Base-by-base conservation (phyloP, 1,140 invertebrate genomes). In the Danaus melanippus region DNA sequence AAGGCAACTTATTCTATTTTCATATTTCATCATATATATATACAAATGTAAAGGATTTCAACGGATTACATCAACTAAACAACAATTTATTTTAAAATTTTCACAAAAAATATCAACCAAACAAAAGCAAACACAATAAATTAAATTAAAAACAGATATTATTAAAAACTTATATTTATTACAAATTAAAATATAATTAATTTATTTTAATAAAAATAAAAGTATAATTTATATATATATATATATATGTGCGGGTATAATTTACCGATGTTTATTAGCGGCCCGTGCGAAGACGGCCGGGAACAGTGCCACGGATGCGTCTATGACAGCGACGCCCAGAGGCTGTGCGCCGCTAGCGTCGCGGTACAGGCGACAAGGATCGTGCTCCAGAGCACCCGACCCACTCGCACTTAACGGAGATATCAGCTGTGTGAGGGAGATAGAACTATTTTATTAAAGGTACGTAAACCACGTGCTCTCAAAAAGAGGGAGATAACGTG, bases 311-410 rank as follows among this genome's bases (percentile, higher is more conserved):
- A 99, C 96, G 2, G 97, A 95, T 62, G 95, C 92, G 84, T 99
- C 97, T 53, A 99, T 98, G 7, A 99, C 97, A 12, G 97, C 95
- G 9, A 99, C 96, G n/a, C 97, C 96, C 4, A 99, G 87, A 0
- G 98, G 98, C 50, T 98, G 88, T 8, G 98, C 97, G 48, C 96
- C 96, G 0, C 80, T 75, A 54, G 91, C 78, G 58, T 90, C 89
- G 45, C 93, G 90, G 84, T 97, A 99, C 17, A 99, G 86, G 69
- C 93, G 96, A 75, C 97, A 96, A 1, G 95, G 91, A 88, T 99
- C 97, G 84, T 99, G 97, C 87, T 99, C 97, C 56, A 99, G 86
- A 12, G 97, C 97, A 47, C 97, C 95, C 9, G 97, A 98, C 10
- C 97, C 97, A 46, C 96, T 95, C 10, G 97, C 96, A 40, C 81